Evolutionary conservation across 2,888 invertebrate genomes (phyloP), one percentile per base, ranked within the genome.

Genomic region (Nephrotoma flavescens): DNA sequence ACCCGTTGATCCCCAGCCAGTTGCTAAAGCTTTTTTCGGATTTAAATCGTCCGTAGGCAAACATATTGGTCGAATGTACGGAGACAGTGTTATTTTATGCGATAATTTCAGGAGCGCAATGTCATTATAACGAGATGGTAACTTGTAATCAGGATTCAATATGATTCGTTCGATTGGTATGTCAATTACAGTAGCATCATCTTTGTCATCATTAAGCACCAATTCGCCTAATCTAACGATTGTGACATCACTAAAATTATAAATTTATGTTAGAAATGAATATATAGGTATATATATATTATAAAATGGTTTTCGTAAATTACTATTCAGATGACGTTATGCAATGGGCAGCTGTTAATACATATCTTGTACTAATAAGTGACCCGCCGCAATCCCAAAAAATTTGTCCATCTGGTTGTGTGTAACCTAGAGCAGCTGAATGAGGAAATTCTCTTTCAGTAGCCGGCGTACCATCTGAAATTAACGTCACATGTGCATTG

Each of bases 321-420:
- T 88, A 88, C 89, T 87, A 86, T 52, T 87, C 87, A 57, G 86
- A 6, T 45, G 88, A 87, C 15, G 88, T 83, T 19, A 90, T 88
- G 88, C 94, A 94, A 89, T 94, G 94, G 0, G 93, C 94, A 3
- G 93, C 93, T 2, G 93, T 93, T 47, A 94, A 89, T 1, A 94
- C 91, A 90, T 92, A 93, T 83, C 89, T 89, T 9, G 92, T 91
- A 84, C 93, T 93, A 31, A 94, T 91, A 42, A 94, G 89, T 0
- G 92, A 91, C 0, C 94, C 94, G 4, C 93, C 94, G 89, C 94
- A 94, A 0, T 86, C 57, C 92, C 91, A 92, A 86, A 85, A 87
- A 83, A 87, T 87, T 19, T 87, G 83, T 85, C 87, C 87, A 57
- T 86, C 85, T 45, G 19, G 42, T 31, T 41, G 86, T 83, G 87